Conservation (phyloP, 2,888 invertebrate genomes). For the Dyspetes luteomarginatus region DNA sequence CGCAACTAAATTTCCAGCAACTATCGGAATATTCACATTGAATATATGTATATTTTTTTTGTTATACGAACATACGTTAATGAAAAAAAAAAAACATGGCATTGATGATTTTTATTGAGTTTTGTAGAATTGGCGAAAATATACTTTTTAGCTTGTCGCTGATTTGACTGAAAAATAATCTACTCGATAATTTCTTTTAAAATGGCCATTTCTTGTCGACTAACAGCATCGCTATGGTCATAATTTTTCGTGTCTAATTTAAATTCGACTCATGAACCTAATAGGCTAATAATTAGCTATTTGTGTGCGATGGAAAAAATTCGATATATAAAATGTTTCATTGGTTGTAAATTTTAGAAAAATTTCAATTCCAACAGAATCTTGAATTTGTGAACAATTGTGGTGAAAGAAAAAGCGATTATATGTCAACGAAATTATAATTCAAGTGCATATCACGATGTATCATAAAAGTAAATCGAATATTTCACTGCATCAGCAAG, state of each 20-base stretch:
- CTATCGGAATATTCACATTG: no score
- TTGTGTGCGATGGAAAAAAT: no score
- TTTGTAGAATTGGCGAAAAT: not conserved
- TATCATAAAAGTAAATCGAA: no score
- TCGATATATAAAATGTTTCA: no score
- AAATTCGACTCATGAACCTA: not conserved
- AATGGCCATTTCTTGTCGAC: not conserved
- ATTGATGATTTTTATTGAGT: not conserved
- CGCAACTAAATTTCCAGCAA: no score
- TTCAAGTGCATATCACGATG: no score
- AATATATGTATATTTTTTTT: no score
- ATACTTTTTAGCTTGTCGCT: not conserved
- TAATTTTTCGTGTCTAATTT: not conserved
- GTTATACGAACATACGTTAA: no score
- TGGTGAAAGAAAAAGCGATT: no score
- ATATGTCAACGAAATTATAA: not conserved
- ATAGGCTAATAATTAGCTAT: no score
- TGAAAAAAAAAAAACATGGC: no score
- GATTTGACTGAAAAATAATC: not conserved
- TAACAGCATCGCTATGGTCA: not conserved
- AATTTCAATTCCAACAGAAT: not conserved
- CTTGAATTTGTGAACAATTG: not conserved
- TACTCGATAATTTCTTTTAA: not conserved
- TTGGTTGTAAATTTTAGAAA: not conserved
- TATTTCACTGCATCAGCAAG: no score